Percentiles rank a stretch among this genome's conserved stretches.
Conservation (phyloP, 2,797 vertebrate genomes). For the Enteromius fasciolatus region DNA sequence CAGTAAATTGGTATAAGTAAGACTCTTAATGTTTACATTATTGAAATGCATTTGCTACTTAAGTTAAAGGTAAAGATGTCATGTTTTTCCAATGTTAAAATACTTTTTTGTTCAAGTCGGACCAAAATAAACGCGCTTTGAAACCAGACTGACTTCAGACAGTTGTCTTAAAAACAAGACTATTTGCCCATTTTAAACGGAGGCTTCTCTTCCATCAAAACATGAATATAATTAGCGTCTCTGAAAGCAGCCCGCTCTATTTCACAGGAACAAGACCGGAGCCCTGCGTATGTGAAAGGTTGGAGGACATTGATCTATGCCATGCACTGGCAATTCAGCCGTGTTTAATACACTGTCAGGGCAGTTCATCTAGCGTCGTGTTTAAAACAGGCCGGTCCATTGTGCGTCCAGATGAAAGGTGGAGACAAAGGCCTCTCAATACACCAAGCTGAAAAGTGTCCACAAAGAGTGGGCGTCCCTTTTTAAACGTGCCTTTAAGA, state of each 20-base stretch:
- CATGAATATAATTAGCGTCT: conserved; percentile 79
- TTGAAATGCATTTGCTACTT: not conserved
- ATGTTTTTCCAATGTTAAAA: not conserved
- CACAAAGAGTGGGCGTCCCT: conserved; percentile 84
- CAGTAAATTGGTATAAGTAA: not conserved
- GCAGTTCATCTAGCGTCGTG: conserved; percentile 86
- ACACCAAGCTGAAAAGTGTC: conserved; percentile 79
- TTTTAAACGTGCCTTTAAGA: conserved; percentile 81
- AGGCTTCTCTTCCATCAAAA: conserved; percentile 79
- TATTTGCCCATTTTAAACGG: conserved; percentile 82
- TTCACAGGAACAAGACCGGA: conserved; percentile 76
- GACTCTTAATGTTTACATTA: not conserved
- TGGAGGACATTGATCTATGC: conserved; percentile 84
- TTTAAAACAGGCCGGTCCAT: conserved; percentile 78
- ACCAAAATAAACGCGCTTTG: conserved; percentile 66
- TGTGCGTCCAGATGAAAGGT: conserved; percentile 81
- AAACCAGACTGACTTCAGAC: conserved; percentile 64
- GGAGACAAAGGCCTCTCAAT: conserved; percentile 81
- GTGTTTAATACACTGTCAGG: conserved; percentile 86
- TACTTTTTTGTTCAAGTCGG: conserved; percentile 28
- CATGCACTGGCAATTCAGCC: conserved; percentile 84
- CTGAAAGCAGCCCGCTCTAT: conserved; percentile 81
- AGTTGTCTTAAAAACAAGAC: conserved; percentile 67
- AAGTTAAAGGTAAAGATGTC: not conserved
- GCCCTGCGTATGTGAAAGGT: conserved; percentile 78